phyloP scores from a whole-genome alignment of 1,140 invertebrate genomes.

The Sinonovacula constricta region DNA sequence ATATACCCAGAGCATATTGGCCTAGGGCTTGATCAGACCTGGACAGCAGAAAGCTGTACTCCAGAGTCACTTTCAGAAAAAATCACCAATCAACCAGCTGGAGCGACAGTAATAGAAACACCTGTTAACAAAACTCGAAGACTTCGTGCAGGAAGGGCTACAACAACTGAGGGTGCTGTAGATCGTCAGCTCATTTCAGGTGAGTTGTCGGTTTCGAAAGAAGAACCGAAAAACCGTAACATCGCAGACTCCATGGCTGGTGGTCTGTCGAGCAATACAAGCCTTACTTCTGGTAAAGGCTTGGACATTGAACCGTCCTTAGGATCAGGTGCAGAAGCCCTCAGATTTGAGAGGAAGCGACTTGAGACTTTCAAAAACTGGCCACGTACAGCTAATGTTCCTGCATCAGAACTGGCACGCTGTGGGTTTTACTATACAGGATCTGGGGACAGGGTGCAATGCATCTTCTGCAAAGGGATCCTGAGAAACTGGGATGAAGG shows the following conservation, averaged over 20 bases:
- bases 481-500: slow-evolving; percentile 85
- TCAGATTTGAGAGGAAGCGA: slow-evolving; percentile 59
- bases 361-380: slow-evolving; percentile 85
- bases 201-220: neutral
- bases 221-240: no score
- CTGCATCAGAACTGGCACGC: slow-evolving; percentile 86
- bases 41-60: neutral
- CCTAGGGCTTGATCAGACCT: neutral
- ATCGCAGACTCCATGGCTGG: neutral
- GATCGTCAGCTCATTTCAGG: neutral
- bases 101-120: neutral
- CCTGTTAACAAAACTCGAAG: neutral
- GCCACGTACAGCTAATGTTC: slow-evolving; percentile 84
- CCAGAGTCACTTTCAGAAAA: neutral
- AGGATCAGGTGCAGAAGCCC: slow-evolving; percentile 85
- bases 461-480: slow-evolving; percentile 88
- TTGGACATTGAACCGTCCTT: slow-evolving; percentile 34
- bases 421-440: slow-evolving; percentile 87
- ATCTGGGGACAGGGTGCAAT: slow-evolving; percentile 85
- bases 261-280: neutral
- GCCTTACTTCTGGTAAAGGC: neutral
- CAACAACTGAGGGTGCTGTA: neutral
- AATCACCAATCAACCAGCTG: neutral
- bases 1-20: no score
- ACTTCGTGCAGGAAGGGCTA: neutral